phyloP scores from a whole-genome alignment of 2,113 vertebrate genomes.

The Camelus bactrianus region DNA sequence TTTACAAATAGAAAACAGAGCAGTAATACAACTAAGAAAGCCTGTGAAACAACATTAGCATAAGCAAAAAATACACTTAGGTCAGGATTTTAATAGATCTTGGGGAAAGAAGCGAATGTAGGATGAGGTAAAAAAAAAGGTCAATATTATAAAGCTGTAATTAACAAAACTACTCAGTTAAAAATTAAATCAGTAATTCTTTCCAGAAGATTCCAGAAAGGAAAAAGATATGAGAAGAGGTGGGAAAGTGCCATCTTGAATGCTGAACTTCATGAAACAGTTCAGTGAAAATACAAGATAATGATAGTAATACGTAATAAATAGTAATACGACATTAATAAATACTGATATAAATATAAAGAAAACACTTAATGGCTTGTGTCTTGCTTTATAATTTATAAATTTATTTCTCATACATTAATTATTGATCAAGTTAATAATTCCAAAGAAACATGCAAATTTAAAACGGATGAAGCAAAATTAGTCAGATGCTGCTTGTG shows the following conservation, averaged over 20 bases:
- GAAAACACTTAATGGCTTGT: background rate
- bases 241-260: background rate
- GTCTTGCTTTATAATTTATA: background rate
- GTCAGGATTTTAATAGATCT: background rate
- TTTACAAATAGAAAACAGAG: background rate
- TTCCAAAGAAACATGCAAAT: background rate
- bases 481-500: background rate
- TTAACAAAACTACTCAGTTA: background rate
- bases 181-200: background rate
- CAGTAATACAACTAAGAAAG: background rate
- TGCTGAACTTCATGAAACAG: background rate
- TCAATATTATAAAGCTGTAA: background rate
- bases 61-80: background rate
- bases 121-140: background rate
- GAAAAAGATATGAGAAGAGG: background rate
- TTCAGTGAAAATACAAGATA: background rate
- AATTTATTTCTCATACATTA: background rate
- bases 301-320: background rate
- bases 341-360: background rate
- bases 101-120: background rate
- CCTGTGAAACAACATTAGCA: background rate
- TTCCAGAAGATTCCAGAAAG: background rate
- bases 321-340: background rate
- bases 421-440: background rate
- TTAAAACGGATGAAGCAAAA: background rate